These are phyloP conservation scores for Rhamnusium bicolor DNA, from an alignment of 2,888 invertebrate genomes.

Conservation along the genomic window DNA sequence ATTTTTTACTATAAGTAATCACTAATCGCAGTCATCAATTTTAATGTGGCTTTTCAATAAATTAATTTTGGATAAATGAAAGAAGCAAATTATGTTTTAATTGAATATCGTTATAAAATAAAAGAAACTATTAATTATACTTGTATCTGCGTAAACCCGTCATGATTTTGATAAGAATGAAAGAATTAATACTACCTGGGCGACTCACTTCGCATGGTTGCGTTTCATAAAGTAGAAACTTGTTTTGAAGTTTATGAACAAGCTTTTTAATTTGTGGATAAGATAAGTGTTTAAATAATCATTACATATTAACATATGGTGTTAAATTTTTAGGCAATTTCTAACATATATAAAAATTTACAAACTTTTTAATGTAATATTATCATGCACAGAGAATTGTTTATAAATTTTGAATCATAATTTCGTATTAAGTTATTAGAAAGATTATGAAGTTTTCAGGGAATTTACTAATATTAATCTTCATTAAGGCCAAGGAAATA, in stretches of 20 bases:
- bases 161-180: slow-evolving; percentile 29
- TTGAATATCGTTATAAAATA: slow-evolving; percentile 44
- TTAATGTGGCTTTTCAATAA: slow-evolving; percentile 10
- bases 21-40: neutral
- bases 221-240: slow-evolving; percentile 19
- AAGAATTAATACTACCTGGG: slow-evolving; percentile 32
- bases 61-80: neutral
- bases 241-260: slow-evolving; percentile 26
- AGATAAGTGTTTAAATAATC: slow-evolving; percentile 10
- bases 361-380: neutral
- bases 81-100: slow-evolving; percentile 31
- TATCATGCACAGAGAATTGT: neutral
- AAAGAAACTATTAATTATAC: slow-evolving; percentile 47
- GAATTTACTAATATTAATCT: no score
- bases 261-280: slow-evolving; percentile 34
- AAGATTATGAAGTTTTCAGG: no score
- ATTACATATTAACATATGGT: slow-evolving; percentile 7
- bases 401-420: no score
- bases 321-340: neutral
- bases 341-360: neutral
- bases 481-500: no score
- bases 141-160: slow-evolving; percentile 19
- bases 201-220: slow-evolving; percentile 21
- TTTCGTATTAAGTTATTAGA: no score
- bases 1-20: neutral